Evolutionary conservation across 2,797 vertebrate genomes (phyloP).

Genomic region (Periparus ater): DNA sequence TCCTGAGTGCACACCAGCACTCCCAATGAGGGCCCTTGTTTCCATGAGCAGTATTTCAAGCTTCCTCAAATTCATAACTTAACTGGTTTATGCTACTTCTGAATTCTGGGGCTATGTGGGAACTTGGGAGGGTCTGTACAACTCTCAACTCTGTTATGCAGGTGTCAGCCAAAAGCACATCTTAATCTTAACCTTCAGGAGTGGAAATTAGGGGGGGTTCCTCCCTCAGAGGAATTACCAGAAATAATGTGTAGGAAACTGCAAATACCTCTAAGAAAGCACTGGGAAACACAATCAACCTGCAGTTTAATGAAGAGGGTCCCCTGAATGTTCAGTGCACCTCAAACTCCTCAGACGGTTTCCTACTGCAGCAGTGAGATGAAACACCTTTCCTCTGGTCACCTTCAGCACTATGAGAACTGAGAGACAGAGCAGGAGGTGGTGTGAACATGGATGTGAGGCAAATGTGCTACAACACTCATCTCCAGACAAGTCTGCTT

Average conservation of each 20-base stretch:
- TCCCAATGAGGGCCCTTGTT: neutral
- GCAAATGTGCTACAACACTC: neutral
- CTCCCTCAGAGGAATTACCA: neutral
- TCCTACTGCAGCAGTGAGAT: neutral
- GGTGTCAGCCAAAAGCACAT: neutral
- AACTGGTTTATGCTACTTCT: neutral
- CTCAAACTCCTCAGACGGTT: neutral
- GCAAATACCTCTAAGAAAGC: neutral
- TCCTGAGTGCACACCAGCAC: neutral
- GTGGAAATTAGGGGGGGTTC: neutral
- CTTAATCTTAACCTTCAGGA: neutral
- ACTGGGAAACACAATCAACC: neutral
- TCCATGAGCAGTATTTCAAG: neutral
- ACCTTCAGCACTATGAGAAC: accelerated
- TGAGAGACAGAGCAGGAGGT: neutral
- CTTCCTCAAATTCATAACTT: neutral
- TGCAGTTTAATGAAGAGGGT: neutral
- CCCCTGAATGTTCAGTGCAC: neutral
- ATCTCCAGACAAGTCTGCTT: neutral
- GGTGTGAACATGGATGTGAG: neutral
- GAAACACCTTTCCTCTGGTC: neutral
- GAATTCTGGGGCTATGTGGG: neutral
- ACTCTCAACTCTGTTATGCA: neutral
- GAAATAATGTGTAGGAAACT: neutral
- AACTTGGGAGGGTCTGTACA: neutral